Evolutionary conservation across 2,888 invertebrate genomes (phyloP), one percentile per base, ranked within the genome.

Genomic region (Abscondita cerata): DNA sequence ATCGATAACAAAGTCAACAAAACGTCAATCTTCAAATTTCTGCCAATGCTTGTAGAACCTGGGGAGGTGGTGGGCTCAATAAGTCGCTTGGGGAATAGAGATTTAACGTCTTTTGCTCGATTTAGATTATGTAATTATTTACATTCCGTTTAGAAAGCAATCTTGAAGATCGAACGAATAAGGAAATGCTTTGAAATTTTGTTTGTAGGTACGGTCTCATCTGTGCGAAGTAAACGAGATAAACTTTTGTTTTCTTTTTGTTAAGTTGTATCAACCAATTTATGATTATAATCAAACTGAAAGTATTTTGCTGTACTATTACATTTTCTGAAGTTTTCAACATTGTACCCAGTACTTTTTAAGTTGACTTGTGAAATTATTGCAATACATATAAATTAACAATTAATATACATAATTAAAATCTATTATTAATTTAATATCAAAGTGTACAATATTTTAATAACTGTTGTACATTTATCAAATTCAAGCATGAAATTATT

Each of bases 101-200:
- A 70, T 68, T 69, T 69, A 68, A 61, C 67, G 68, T 69, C 67
- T 65, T 69, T 69, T 68, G 62, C 69, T 64, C 64, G 66, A 70
- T 69, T 68, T 62, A 68, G 72, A 71, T 74, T 74, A 73, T 72
- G 70, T 72, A 74, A 74, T 74, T 73, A 73, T 74, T 73, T 74
- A 73, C 72, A 72, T 73, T 70, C 70, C 70, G 71, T 70, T 62
- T 72, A 70, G 70, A 68, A 72, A 41, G 41, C 15, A 41, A 41
- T 41, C 41, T 41, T 41, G 41, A 41, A 41, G 41, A 25, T 25
- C 25, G 25, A 25, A 41, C 41, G 41, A 41, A 55, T 54, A 52
- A 50, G 54, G 60, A 40, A 55, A 55, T 55, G 51, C 50, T 54
- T 54, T 55, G 44, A 44, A 20, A 31, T 55, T 20, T 34, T 55